Evolutionary conservation across 2,797 vertebrate genomes (phyloP), one percentile per base, ranked within the genome.

Genomic region (Sebastes glaucus): DNA sequence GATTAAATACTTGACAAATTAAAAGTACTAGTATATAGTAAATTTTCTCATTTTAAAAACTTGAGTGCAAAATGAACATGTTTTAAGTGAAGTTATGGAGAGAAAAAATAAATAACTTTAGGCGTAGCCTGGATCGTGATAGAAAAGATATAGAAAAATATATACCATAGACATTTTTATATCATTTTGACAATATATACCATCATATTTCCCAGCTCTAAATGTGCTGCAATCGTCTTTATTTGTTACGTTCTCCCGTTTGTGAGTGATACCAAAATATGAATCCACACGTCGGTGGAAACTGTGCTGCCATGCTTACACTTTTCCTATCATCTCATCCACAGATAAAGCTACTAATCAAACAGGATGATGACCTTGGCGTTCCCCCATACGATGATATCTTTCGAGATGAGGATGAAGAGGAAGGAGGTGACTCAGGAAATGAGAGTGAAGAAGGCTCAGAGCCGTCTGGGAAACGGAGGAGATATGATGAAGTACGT

Each of bases 361-460:
- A 99, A 89, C 97, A 98, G 89, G 97, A 98, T 0, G 98, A 99
- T 32, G 98, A 99, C 66, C 95, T 99, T 0, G 94, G 96, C 18
- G 93, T 99, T 64, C 99, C 99, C 11, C 91, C 96, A 7, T 99
- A 99, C 0, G 98, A 99, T 59, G 97, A 99, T 72, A 97, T 99
- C 90, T 99, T 99, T 86, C 94, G 95, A 67, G 98, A 99, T 28
- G 97, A 97, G 0, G 97, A 97, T 1, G 95, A 74, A 1, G 89
- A 89, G 46, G 88, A 95, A 6, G 96, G 94, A 1, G 96, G 93
- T 1, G 96, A 96, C 83, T 98, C 96, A 2, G 98, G 95, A 79
- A 95, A 96, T 78, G 98, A 98, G 84, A 96, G 96, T 0, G 96
- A 96, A 0, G 96, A 88, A 1, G 96, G 94, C 2, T 96, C 96